These are phyloP conservation scores for Lithosia quadra DNA, from an alignment of 2,888 invertebrate genomes.

Conservation along the genomic window DNA sequence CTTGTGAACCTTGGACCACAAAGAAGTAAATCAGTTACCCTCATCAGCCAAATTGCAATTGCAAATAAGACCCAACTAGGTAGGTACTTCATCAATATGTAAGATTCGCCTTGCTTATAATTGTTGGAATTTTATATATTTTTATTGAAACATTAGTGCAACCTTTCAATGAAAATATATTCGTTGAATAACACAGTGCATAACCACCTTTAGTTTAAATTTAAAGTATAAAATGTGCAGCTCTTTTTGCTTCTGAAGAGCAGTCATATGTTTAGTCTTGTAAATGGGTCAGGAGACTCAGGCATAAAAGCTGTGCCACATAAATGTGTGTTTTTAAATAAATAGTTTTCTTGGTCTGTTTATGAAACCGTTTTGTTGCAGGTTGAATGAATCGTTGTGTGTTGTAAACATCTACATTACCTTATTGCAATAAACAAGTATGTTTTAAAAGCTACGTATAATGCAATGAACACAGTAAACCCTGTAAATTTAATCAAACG, in stretches of 20 bases:
- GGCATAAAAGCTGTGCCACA: constrained; percentile 26
- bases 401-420: not conserved
- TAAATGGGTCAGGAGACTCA: constrained; percentile 50
- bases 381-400: not conserved
- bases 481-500: not conserved
- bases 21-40: no score
- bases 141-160: no score
- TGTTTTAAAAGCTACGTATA: not conserved
- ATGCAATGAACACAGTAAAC: no score
- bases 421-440: not conserved
- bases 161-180: no score
- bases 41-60: no score
- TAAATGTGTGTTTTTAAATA: constrained; percentile 1
- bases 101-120: no score
- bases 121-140: no score
- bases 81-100: no score
- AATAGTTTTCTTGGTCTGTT: not conserved
- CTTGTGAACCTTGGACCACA: no score
- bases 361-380: not conserved
- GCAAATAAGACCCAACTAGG: no score
- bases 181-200: no score
- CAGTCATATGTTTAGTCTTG: constrained; percentile 42
- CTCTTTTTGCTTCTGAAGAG: constrained; percentile 36
- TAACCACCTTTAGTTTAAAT: constrained; percentile 20
- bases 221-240: constrained; percentile 35